A percentile compares a stretch with the other conserved stretches of the same genome.
Conservation (phyloP, 1,140 invertebrate species). For the Micrasema minimum region DNA sequence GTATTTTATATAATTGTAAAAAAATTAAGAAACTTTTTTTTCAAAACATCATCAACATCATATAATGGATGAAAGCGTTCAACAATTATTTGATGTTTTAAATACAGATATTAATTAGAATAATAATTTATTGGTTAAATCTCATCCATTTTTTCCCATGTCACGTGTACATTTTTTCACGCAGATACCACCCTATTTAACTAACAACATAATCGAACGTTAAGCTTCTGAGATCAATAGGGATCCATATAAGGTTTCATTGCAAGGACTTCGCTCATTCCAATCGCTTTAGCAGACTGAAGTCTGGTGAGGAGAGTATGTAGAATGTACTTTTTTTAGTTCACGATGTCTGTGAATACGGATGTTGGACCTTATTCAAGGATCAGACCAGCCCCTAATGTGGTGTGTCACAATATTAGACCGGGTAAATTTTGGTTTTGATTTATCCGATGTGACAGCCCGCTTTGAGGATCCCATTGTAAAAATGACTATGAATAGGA, state of each 20-base stretch:
- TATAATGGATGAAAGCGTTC: no score
- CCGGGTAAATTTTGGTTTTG: slow-evolving; percentile 26
- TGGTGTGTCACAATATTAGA: slow-evolving; percentile 32
- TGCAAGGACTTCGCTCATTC: no score
- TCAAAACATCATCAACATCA: no score
- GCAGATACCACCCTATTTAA: neutral
- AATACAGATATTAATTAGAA: no score
- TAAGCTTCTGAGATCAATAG: neutral
- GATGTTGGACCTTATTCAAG: neutral
- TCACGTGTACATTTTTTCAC: slow-evolving; percentile 31
- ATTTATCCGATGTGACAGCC: slow-evolving; percentile 22
- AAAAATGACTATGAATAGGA: no score
- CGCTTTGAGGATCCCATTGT: neutral
- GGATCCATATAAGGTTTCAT: slow-evolving; percentile 6
- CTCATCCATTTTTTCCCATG: slow-evolving; percentile 3
- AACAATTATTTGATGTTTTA: no score
- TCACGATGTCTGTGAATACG: neutral
- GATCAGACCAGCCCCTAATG: neutral
- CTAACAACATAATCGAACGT: slow-evolving; percentile 7
- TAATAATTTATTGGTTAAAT: neutral
- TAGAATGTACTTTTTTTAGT: no score
- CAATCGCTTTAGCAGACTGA: no score
- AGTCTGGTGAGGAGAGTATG: no score
- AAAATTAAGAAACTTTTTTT: no score
- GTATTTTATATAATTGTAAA: no score